phyloP scores from a whole-genome alignment of 2,797 vertebrate genomes.

The Delichon dasypus region DNA sequence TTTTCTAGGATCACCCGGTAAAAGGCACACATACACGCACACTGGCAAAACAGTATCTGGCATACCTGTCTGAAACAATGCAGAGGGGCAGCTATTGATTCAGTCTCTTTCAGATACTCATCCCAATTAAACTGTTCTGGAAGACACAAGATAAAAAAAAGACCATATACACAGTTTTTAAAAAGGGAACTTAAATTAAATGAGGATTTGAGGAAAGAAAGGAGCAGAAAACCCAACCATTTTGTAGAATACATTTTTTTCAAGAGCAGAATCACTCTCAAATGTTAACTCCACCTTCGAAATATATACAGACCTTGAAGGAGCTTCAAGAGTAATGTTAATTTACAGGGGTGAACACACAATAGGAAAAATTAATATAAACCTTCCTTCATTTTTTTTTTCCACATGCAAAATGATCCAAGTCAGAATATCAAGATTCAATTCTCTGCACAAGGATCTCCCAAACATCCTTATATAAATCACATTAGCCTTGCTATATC shows the following conservation, averaged over 20 bases:
- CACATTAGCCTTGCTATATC: not conserved
- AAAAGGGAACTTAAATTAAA: not conserved
- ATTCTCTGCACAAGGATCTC: not conserved
- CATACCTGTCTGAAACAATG: conserved; percentile 93
- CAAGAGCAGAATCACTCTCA: not conserved
- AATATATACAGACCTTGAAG: not conserved
- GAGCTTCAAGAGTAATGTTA: not conserved
- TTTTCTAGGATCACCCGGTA: not conserved
- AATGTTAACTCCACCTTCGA: not conserved
- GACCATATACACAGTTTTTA: not conserved
- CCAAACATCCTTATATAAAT: not conserved
- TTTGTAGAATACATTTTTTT: not conserved
- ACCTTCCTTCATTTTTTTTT: not conserved
- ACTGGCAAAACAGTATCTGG: not conserved
- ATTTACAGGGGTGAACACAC: not conserved
- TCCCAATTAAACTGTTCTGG: conserved; percentile 91
- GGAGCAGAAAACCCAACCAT: not conserved
- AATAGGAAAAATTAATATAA: not conserved
- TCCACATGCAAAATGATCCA: not conserved
- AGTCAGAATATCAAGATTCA: not conserved
- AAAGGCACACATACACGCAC: not conserved
- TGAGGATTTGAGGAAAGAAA: not conserved
- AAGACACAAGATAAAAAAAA: conserved; percentile 55
- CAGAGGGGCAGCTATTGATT: conserved; percentile 84
- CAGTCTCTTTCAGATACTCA: conserved; percentile 91